Conservation (phyloP, 2,797 vertebrate genomes). For the Tenualosa thibaudeaui region DNA sequence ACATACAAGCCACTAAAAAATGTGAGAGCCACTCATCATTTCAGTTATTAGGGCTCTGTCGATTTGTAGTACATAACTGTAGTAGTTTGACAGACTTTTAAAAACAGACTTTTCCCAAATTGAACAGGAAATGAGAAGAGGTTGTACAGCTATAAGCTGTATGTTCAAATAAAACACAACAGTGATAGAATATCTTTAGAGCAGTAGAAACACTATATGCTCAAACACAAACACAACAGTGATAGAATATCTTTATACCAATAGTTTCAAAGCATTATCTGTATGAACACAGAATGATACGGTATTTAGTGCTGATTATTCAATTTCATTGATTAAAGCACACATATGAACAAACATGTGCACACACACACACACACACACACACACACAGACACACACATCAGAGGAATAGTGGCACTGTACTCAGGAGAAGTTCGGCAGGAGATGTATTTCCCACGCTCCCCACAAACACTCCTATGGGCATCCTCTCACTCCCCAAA, state of each 20-base stretch:
- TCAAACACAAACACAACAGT: too few species aligned
- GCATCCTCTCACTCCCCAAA: not conserved
- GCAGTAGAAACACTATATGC: not conserved
- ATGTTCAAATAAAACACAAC: too few species aligned
- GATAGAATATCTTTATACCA: too few species aligned
- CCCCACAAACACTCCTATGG: not conserved
- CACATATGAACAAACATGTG: slow-evolving; percentile 20
- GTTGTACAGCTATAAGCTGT: too few species aligned
- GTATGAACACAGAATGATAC: not conserved
- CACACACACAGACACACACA: slow-evolving; percentile 15
- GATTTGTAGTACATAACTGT: too few species aligned
- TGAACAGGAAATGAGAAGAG: too few species aligned
- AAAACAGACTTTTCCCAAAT: too few species aligned
- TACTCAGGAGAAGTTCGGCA: not conserved
- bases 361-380: not conserved
- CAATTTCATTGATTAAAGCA: not conserved
- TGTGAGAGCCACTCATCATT: not conserved
- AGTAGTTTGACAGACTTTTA: too few species aligned
- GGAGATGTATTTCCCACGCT: slow-evolving; percentile 15
- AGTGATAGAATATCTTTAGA: too few species aligned
- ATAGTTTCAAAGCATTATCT: too few species aligned
- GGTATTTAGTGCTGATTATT: not conserved
- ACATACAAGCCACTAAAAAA: not conserved
- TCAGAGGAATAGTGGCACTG: not conserved
- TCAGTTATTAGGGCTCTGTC: too few species aligned